Percentiles rank a stretch among this genome's conserved stretches.
These are phyloP conservation scores for Numenius arquata DNA, from an alignment of 2,113 vertebrate species.

Conservation along the genomic window DNA sequence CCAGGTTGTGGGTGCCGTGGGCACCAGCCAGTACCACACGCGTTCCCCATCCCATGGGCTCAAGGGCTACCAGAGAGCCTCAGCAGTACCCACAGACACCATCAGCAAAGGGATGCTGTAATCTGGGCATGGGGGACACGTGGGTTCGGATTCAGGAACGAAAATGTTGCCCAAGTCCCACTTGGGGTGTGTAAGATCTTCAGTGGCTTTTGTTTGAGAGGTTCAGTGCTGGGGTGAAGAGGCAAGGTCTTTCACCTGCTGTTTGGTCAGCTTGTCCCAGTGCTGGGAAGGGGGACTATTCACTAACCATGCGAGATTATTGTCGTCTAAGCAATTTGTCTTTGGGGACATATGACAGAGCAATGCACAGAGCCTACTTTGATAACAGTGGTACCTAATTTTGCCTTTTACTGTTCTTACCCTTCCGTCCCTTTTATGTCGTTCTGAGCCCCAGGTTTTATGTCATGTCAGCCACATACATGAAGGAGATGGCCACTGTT, in stretches of 20 bases:
- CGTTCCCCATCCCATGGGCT: not conserved
- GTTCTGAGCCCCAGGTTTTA: not conserved
- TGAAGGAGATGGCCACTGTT: accelerated
- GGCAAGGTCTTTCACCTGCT: not conserved
- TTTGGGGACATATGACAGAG: not conserved
- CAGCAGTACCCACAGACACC: not conserved
- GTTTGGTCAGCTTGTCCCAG: not conserved
- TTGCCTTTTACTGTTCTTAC: not conserved
- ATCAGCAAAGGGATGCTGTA: not conserved
- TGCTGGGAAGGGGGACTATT: not conserved
- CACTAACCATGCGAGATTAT: not conserved
- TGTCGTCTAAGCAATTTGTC: not conserved
- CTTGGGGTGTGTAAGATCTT: not conserved
- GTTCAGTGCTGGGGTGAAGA: accelerated
- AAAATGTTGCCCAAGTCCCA: not conserved
- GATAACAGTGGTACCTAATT: not conserved
- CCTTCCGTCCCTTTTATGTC: not conserved
- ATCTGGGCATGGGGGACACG: accelerated
- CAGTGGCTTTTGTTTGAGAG: not conserved
- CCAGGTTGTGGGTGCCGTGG: not conserved
- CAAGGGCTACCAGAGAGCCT: accelerated
- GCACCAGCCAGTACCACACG: not conserved
- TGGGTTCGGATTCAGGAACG: not conserved
- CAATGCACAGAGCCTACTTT: not conserved
- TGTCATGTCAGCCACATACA: accelerated